Evolutionary conservation across 1,140 invertebrate genomes (phyloP), one percentile per base, ranked within the genome.

Genomic region (Hycleus cichorii): DNA sequence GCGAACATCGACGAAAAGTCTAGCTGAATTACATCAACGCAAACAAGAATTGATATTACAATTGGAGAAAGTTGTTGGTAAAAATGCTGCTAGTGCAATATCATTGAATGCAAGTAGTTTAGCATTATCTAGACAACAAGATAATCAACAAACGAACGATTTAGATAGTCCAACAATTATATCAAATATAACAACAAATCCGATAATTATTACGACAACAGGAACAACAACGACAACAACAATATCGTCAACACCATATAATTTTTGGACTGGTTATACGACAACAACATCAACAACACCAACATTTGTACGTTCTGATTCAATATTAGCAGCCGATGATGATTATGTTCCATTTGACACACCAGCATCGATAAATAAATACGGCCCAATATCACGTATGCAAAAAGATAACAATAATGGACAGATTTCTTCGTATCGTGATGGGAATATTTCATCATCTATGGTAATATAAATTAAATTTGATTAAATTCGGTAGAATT

Each of bases 371-470:
- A 81, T 83, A 12, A 89, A 83, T 66, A 89, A 88, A 73, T 90
- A 86, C 68, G 89, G 88, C 9, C 88, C 89, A 1, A 91, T 91
- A 60, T 90, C 87, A n/a, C 79, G 87, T 59, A 76, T 84, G 68
- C 78, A 80, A 25, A 81, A 82, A 60, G 71, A 77, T 26, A 42
- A 42, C 10, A 74, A 57, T 46, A 66, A 66, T 45, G 60, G 60
- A 12, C 62, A 63, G 47, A 61, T 69, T n/a, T 61, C 68, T 6
- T 50, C 64, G 9, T 72, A 62, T 49, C 50, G 69, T 42, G 71
- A 74, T 58, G 53, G 43, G n/a, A 60, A 65, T 43, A 64, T 77
- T 56, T 67, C 74, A 47, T 76, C 79, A 18, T 57, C 65, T 40
- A 53, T 71, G 67, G 68, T 70, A 58, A 60, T 18, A 18, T 18